Conservation (phyloP, 2,113 vertebrate genomes). For the Crocuta crocuta region DNA sequence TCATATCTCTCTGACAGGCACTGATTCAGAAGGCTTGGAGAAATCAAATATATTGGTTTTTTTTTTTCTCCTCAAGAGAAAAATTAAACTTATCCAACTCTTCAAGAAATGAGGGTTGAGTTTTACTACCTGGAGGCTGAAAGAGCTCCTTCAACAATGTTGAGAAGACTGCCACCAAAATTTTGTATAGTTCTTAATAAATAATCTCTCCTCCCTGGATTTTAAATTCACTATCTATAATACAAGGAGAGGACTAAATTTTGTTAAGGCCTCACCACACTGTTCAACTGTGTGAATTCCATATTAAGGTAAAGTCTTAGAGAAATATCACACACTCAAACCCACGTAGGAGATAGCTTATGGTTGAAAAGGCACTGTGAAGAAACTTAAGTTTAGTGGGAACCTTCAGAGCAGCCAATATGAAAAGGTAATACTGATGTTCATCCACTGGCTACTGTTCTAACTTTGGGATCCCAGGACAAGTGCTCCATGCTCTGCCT, state of each 20-base stretch:
- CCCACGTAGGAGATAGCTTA: background rate
- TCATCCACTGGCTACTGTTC: background rate
- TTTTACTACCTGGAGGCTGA: background rate
- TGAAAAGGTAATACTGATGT: background rate
- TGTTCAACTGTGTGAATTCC: background rate
- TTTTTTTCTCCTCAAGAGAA: background rate
- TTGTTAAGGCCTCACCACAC: background rate
- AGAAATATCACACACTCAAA: background rate
- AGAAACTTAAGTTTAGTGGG: background rate
- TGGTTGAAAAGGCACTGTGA: background rate
- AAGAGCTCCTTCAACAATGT: background rate
- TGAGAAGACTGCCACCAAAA: background rate
- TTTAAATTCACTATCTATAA: background rate
- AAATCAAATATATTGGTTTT: background rate
- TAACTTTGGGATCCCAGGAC: background rate
- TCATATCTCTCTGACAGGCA: background rate
- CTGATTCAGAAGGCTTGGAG: background rate
- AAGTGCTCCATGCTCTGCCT: background rate
- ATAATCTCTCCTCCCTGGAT: background rate
- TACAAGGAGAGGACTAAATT: background rate
- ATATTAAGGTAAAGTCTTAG: background rate
- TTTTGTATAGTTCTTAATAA: background rate
- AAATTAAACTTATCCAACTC: background rate
- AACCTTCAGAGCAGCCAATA: background rate
- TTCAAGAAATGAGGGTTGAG: background rate